phyloP scores from a whole-genome alignment of 2,113 vertebrate species.

The Motacilla alba region DNA sequence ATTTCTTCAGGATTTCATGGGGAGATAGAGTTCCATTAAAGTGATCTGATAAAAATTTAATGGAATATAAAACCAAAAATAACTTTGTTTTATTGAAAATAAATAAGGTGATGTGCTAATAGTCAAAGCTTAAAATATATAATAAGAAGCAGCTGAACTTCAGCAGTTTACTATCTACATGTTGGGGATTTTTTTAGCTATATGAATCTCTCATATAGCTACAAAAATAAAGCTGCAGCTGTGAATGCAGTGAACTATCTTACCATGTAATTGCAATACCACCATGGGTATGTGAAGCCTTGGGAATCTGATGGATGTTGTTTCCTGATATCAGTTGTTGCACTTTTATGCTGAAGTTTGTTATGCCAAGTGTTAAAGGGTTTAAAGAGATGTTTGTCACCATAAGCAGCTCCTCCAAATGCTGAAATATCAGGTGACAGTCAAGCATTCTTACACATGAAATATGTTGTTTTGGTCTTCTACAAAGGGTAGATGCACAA shows the following conservation, averaged over 20 bases:
- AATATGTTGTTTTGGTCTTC: not conserved
- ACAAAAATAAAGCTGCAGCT: not conserved
- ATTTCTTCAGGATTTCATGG: not conserved
- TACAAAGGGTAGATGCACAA: not conserved
- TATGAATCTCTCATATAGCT: not conserved
- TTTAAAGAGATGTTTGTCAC: not conserved
- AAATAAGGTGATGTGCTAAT: not conserved
- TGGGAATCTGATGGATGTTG: not conserved
- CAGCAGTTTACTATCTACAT: not conserved
- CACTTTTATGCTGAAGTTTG: not conserved
- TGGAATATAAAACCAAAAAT: not conserved
- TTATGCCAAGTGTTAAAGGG: not conserved
- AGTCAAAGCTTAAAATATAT: not conserved
- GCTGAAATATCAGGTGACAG: not conserved
- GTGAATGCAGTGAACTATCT: not conserved
- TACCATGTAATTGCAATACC: not conserved
- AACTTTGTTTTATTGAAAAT: not conserved
- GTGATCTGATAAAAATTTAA: not conserved
- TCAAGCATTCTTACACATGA: not conserved
- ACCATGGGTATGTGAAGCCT: rapidly evolving
- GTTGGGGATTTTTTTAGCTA: not conserved
- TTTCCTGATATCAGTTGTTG: not conserved
- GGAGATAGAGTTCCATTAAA: not conserved
- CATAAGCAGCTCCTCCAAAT: not conserved
- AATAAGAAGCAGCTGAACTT: not conserved